Evolutionary conservation across 2,888 invertebrate species (phyloP).

Genomic region (Actias luna): DNA sequence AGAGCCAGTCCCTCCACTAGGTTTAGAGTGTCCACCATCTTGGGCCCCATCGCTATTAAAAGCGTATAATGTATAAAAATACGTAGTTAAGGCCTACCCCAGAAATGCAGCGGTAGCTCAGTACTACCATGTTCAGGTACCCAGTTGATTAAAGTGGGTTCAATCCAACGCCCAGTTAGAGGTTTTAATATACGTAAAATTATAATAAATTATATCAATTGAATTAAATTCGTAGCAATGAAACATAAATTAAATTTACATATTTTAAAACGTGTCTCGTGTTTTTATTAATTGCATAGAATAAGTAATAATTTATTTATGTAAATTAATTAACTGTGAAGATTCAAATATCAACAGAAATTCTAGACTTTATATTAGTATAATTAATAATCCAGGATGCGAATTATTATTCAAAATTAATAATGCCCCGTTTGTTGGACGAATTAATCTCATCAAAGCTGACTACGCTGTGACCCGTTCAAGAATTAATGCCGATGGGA

Average conservation of each 20-base stretch:
- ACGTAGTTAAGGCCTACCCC: too few species aligned
- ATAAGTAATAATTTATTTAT: neutral
- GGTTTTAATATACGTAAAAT: too few species aligned
- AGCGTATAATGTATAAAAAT: too few species aligned
- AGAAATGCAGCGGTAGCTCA: too few species aligned
- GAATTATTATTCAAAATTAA: conserved; percentile 51
- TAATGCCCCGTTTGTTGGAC: conserved; percentile 45
- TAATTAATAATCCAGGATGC: conserved; percentile 22
- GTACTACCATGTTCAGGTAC: too few species aligned
- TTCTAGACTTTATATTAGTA: neutral
- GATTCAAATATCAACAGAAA: neutral
- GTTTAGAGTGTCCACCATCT: too few species aligned
- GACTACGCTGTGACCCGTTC: conserved; percentile 24
- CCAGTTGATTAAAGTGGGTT: too few species aligned
- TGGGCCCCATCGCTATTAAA: too few species aligned
- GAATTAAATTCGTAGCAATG: too few species aligned
- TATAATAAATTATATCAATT: too few species aligned
- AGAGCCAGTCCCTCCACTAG: too few species aligned
- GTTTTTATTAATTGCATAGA: neutral
- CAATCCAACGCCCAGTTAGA: too few species aligned
- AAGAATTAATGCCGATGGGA: conserved; percentile 35
- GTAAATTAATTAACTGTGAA: neutral
- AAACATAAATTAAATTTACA: neutral
- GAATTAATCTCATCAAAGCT: conserved; percentile 40
- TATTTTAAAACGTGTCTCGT: neutral